Evolutionary conservation across 1,140 invertebrate genomes (phyloP).

Genomic region (Heterodera carotae): DNA sequence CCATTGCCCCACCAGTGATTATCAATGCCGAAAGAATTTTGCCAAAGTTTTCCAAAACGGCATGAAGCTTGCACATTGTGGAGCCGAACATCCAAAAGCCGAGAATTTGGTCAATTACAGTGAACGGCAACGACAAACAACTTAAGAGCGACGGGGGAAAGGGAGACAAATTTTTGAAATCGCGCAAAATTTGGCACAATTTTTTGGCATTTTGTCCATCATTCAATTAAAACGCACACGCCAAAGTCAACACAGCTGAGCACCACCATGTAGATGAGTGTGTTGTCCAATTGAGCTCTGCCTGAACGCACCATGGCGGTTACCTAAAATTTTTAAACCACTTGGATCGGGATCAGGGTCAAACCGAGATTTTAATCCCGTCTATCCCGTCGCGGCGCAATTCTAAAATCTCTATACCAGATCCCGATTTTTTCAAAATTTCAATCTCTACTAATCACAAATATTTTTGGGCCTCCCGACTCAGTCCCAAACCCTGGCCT

Average conservation of each 20-base stretch:
- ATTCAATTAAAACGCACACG: conserved; percentile 35
- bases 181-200: neutral
- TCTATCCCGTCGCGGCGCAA: too few species aligned
- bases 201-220: neutral
- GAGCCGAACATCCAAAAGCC: conserved; percentile 65
- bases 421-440: too few species aligned
- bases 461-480: too few species aligned
- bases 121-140: conserved; percentile 62
- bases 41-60: conserved; percentile 64
- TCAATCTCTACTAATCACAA: too few species aligned
- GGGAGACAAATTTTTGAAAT: neutral
- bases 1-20: conserved; percentile 47
- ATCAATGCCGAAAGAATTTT: conserved; percentile 64
- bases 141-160: too few species aligned
- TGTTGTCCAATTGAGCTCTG: conserved; percentile 59
- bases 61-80: conserved; percentile 62
- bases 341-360: conserved; percentile 5
- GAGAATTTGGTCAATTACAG: conserved; percentile 65
- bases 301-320: conserved; percentile 47
- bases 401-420: too few species aligned
- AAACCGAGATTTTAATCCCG: too few species aligned
- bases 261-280: conserved; percentile 62
- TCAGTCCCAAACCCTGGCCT: too few species aligned
- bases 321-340: neutral
- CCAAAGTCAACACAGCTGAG: conserved; percentile 64